A percentile compares a stretch with the other conserved stretches of the same genome.
Conservation (phyloP, 2,797 vertebrate species). For the Chiloscyllium punctatum region DNA sequence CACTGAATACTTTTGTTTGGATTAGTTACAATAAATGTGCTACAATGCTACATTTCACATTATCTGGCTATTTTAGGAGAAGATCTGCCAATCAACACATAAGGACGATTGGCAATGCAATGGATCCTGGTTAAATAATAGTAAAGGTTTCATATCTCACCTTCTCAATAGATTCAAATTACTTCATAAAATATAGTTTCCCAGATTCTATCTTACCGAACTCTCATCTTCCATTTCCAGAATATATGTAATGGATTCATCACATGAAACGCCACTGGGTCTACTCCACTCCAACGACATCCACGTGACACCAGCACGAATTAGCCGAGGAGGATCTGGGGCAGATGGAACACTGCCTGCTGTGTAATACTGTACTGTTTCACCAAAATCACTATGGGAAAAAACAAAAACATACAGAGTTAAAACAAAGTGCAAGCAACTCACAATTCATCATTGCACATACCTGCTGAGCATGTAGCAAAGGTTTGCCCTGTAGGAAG, state of each 20-base stretch:
- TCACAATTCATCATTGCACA: not conserved
- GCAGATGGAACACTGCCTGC: constrained; percentile 55
- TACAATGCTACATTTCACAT: not conserved
- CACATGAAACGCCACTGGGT: constrained; percentile 48
- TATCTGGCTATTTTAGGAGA: not conserved
- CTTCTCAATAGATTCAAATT: not conserved
- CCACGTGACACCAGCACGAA: constrained; percentile 55
- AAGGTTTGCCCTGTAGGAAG: not conserved
- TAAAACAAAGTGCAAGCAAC: not conserved
- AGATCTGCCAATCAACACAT: not conserved
- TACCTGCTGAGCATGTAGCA: not conserved
- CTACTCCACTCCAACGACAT: constrained; percentile 59
- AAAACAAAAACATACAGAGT: not conserved
- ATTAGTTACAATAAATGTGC: not conserved
- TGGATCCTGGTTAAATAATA: not conserved
- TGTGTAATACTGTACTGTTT: constrained; percentile 57
- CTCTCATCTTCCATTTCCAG: constrained; percentile 68
- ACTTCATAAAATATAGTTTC: not conserved
- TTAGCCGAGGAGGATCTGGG: constrained; percentile 51
- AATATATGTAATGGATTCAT: constrained; percentile 58
- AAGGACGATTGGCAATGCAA: not conserved
- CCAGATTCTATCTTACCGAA: constrained; percentile 54
- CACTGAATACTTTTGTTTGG: not conserved
- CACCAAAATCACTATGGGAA: constrained; percentile 61
- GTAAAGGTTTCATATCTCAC: not conserved